Conservation (phyloP, 2,888 invertebrate genomes). For the Brachylomia viminalis region DNA sequence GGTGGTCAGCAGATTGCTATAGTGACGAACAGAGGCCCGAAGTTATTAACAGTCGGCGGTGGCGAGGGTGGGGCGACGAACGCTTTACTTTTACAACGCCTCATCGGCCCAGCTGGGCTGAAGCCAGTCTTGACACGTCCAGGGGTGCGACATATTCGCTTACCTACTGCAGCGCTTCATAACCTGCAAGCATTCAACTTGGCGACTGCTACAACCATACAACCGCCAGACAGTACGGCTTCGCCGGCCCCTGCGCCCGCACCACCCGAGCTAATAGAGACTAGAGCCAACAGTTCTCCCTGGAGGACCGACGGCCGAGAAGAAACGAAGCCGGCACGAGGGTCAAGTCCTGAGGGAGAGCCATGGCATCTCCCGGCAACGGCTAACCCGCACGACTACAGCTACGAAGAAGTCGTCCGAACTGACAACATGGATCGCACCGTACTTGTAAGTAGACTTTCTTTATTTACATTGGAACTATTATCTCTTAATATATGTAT, state of each 20-base stretch:
- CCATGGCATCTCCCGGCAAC: slow-evolving; percentile 84
- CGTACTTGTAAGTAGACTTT: slow-evolving; percentile 83
- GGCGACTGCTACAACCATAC: slow-evolving; percentile 77
- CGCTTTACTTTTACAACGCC: slow-evolving; percentile 92
- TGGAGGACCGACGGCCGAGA: slow-evolving; percentile 80
- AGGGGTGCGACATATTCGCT: slow-evolving; percentile 89
- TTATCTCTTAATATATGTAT: slow-evolving; percentile 57
- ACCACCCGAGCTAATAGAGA: slow-evolving; percentile 85
- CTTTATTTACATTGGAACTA: slow-evolving; percentile 30
- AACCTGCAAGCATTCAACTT: slow-evolving; percentile 86
- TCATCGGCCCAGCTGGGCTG: slow-evolving; percentile 92
- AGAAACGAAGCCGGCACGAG: slow-evolving; percentile 80
- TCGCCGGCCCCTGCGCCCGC: slow-evolving; percentile 79
- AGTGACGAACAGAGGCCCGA: slow-evolving; percentile 92
- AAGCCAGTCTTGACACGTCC: slow-evolving; percentile 90
- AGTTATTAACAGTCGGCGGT: slow-evolving; percentile 85
- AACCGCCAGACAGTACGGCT: slow-evolving; percentile 82
- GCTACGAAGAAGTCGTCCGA: slow-evolving; percentile 85
- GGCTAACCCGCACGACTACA: slow-evolving; percentile 82
- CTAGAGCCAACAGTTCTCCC: slow-evolving; percentile 81
- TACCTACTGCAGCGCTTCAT: slow-evolving; percentile 86
- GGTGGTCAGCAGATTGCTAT: slow-evolving; percentile 93
- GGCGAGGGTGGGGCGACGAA: slow-evolving; percentile 90
- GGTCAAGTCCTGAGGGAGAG: slow-evolving; percentile 84
- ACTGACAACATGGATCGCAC: slow-evolving; percentile 85